Base-by-base conservation (phyloP, 1,140 invertebrate genomes). In the Oryzaephilus surinamensis region DNA sequence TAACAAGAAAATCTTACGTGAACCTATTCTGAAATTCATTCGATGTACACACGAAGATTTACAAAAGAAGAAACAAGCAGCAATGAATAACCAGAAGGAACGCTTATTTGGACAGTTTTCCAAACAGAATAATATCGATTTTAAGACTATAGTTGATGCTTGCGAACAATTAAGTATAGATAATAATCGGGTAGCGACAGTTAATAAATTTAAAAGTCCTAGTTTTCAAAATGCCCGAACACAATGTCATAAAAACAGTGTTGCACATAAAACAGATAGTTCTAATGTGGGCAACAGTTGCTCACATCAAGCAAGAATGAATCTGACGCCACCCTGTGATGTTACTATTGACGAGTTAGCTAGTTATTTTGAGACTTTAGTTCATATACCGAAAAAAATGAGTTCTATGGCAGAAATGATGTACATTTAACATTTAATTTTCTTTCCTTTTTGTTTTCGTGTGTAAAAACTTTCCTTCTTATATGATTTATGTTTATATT, bases 371-470 rank as follows among this genome's bases (percentile, higher is more conserved):
- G 89, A 94, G 63, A 84, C 86, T 48, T 79, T 86, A 60, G 84
- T 93, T 38, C 84, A 93, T 73, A 91, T 94, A 69, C 90, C 90
- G 45, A 90, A 89, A 65, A 93, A 94, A 62, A 94, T 93, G 90
- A 92, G 88, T 19, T 79, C 81, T 32, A 93, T 93, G 89, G 90
- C 90, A 35, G 88, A 93, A 67, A 91, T 92, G 87, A 93, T 93
- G 89, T 94, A 94, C 61, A 92, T 87, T 68, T 94, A 43, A 57
- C 17, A 39, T 18, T 39, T 21, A n/a, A n/a, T n/a, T n/a, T n/a
- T n/a, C n/a, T n/a, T n/a, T n/a, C n/a, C n/a, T n/a, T n/a, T n/a
- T n/a, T n/a, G n/a, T n/a, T n/a, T n/a, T n/a, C n/a, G n/a, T n/a
- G n/a, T n/a, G n/a, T n/a, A n/a, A n/a, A n/a, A n/a, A n/a, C n/a